phyloP scores from a whole-genome alignment of 2,888 invertebrate species.

The Amphipyra berbera region DNA sequence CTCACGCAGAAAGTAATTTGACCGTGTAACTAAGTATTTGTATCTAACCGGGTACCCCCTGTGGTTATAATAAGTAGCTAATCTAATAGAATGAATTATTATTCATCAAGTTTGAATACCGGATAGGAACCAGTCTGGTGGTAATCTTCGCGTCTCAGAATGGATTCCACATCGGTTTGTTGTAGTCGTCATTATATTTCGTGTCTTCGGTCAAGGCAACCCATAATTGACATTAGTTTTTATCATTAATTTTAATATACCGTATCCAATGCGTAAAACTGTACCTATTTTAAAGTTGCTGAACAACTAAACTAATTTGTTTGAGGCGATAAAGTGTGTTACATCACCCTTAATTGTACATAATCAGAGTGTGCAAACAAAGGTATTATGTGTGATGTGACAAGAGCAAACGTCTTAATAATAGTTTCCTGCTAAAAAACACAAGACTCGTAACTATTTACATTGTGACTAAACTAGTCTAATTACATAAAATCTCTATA shows the following conservation, averaged over 20 bases:
- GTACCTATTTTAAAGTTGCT: slow-evolving; percentile 42
- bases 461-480: slow-evolving; percentile 66
- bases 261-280: slow-evolving; percentile 54
- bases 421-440: slow-evolving; percentile 66
- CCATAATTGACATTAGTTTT: slow-evolving; percentile 54
- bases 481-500: slow-evolving; percentile 18
- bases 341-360: slow-evolving; percentile 75
- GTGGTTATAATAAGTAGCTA: slow-evolving; percentile 66
- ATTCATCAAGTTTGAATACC: slow-evolving; percentile 66
- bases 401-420: slow-evolving; percentile 73
- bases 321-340: slow-evolving; percentile 65
- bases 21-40: slow-evolving; percentile 54
- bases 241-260: slow-evolving; percentile 42
- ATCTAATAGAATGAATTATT: slow-evolving; percentile 74
- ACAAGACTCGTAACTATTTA: slow-evolving; percentile 72
- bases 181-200: slow-evolving; percentile 65
- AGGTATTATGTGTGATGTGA: slow-evolving; percentile 71
- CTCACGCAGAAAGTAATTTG: slow-evolving; percentile 41
- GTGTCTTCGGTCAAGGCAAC: slow-evolving; percentile 68
- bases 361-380: slow-evolving; percentile 77
- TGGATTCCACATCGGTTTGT: slow-evolving; percentile 61
- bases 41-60: slow-evolving; percentile 63
- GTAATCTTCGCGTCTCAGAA: slow-evolving; percentile 63
- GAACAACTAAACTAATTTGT: slow-evolving; percentile 57
- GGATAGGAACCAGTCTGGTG: slow-evolving; percentile 73